Base-by-base conservation (phyloP, 1,140 invertebrate species). In the Bombus turneri region DNA sequence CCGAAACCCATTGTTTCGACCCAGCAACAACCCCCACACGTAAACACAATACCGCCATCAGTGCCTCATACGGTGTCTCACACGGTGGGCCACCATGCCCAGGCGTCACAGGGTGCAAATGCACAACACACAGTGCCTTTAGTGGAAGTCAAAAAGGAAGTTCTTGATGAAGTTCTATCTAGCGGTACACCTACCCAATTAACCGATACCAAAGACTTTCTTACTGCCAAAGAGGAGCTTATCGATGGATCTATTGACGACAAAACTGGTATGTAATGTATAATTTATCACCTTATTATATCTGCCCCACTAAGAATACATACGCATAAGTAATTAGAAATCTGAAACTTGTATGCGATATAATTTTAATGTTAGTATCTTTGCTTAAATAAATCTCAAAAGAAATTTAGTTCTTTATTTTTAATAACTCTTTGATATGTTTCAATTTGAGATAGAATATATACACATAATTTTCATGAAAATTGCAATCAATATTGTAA, bases 141-240 rank as follows among this genome's bases (percentile, higher is more conserved):
- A 92, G 91, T 93, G 83, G 95, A 95, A 93, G 93, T 95, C 81
- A 95, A 95, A 87, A 95, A 95, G 79, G 95, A 95, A 91, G 89
- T 94, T 81, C 91, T 94, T 47, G 95, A 95, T 77, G 94, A 95
- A 87, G 92, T 94, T 83, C 90, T 95, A 75, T 91, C 93, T 73
- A 86, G 93, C 81, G 88, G 91, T 86, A 93, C 92, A 82, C 87
- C 93, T 91, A 86, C 85, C 74, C 94, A 94, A 83, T 89, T 93
- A 83, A 93, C 93, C 79, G 94, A 95, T 95, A 94, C 94, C 94
- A 95, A 95, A 95, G 95, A 95, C 91, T 94, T 94, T 94, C 90
- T 95, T 90, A 92, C 93, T 94, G 92, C 94, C 94, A 95, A 95
- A 95, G 94, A 95, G 86, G 95, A 95, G 91, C 92, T 94, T 77